phyloP scores from a whole-genome alignment of 1,140 invertebrate species.

The Cataglyphis hispanica region DNA sequence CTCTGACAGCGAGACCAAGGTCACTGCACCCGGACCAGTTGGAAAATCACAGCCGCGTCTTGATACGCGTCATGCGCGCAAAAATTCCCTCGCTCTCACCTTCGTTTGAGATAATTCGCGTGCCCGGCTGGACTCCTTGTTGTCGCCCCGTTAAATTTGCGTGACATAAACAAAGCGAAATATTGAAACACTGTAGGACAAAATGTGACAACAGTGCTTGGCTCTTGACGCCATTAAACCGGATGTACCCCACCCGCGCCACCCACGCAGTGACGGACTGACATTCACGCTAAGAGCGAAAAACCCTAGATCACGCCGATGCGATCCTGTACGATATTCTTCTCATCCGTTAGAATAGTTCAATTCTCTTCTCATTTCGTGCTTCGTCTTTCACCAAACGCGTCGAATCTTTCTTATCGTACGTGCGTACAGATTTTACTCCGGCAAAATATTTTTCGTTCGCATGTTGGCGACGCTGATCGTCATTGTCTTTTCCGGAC shows the following conservation, averaged over 20 bases:
- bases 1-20: conserved; percentile 84
- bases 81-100: conserved; percentile 57
- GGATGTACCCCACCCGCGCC: conserved; percentile 75
- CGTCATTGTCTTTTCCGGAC: background rate
- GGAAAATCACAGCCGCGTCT: conserved; percentile 70
- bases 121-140: conserved; percentile 41
- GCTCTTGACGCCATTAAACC: conserved; percentile 84
- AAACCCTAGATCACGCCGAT: background rate
- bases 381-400: background rate
- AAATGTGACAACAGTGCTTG: conserved; percentile 86
- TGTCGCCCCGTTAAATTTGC: conserved; percentile 66
- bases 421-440: background rate
- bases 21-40: conserved; percentile 79
- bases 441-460: background rate
- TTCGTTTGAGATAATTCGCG: conserved; percentile 58
- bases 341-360: background rate
- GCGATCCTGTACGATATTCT: background rate
- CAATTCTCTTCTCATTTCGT: background rate
- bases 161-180: conserved; percentile 84
- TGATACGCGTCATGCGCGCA: conserved; percentile 22
- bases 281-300: background rate
- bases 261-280: background rate
- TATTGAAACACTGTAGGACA: conserved; percentile 86
- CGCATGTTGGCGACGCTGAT: conserved; percentile 11
- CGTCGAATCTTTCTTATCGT: background rate